Conservation (phyloP, 1,140 invertebrate genomes). For the Penaeus vannamei region DNA sequence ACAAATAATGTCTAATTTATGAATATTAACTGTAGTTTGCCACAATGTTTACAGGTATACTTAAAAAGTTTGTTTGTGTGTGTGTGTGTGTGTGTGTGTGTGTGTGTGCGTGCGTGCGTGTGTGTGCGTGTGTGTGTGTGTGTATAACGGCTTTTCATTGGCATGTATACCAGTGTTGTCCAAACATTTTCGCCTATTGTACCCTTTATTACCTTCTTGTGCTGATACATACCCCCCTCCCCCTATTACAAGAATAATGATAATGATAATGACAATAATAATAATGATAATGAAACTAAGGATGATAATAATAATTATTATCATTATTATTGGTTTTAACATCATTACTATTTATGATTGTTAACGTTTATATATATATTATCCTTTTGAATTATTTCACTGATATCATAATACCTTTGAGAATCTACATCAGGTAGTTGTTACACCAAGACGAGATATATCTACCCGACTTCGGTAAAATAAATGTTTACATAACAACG, state of each 20-base stretch:
- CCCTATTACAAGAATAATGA: not conserved
- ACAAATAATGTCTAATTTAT: too few relatives aligned
- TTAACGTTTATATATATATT: not conserved
- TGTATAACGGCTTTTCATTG: too few relatives aligned
- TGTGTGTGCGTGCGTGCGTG: slow-evolving; percentile 5
- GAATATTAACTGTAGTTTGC: not conserved
- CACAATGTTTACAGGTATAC: not conserved
- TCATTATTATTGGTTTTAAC: not conserved
- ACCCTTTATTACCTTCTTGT: too few relatives aligned
- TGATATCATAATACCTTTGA: not conserved
- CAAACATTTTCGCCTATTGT: too few relatives aligned
- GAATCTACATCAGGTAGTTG: not conserved
- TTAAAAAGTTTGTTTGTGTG: not conserved
- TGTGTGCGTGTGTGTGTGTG: slow-evolving; percentile 21
- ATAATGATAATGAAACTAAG: not conserved
- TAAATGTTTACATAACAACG: too few relatives aligned
- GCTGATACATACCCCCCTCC: not conserved
- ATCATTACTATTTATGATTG: not conserved
- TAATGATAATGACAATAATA: not conserved
- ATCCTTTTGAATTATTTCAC: not conserved
- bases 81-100: not conserved
- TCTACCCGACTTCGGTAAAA: too few relatives aligned
- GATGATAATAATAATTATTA: not conserved
- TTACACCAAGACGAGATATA: not conserved
- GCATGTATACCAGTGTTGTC: too few relatives aligned